phyloP scores from a whole-genome alignment of 2,113 vertebrate species.

The Heterotilapia buettikoferi region DNA sequence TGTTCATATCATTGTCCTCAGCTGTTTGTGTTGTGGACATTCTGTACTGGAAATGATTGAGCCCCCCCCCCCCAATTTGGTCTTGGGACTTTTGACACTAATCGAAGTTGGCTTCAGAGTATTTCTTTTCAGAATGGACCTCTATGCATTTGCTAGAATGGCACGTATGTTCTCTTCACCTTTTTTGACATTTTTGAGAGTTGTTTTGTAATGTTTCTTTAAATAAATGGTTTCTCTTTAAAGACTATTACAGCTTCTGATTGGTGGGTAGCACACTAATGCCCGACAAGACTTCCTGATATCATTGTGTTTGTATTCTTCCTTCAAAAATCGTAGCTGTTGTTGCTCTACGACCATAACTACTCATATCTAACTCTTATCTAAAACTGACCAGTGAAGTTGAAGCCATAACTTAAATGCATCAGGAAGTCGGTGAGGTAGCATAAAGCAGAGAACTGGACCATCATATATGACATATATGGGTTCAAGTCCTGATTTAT shows the following conservation, averaged over 20 bases:
- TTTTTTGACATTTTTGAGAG: constrained; percentile 2
- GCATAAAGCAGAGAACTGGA: neutral
- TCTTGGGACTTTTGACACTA: neutral
- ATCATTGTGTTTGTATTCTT: neutral
- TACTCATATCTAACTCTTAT: neutral
- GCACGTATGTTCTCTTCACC: neutral
- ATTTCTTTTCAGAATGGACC: neutral
- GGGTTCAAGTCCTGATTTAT: neutral
- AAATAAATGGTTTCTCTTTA: constrained; percentile 41
- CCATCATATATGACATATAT: neutral
- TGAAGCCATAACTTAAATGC: neutral
- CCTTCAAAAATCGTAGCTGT: neutral
- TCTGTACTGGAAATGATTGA: neutral
- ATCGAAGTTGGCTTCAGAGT: neutral
- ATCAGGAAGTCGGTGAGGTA: neutral
- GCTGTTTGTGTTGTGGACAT: constrained; percentile 31
- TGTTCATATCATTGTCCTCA: constrained; percentile 6
- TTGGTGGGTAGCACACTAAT: neutral
- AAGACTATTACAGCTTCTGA: neutral
- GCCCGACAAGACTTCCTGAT: neutral
- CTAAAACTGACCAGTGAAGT: neutral
- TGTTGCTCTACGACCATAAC: neutral
- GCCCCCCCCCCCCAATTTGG: neutral
- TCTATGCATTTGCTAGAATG: neutral
- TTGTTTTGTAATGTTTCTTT: constrained; percentile 55